phyloP scores from a whole-genome alignment of 2,797 vertebrate genomes.

The Mionectes olivaceus region DNA sequence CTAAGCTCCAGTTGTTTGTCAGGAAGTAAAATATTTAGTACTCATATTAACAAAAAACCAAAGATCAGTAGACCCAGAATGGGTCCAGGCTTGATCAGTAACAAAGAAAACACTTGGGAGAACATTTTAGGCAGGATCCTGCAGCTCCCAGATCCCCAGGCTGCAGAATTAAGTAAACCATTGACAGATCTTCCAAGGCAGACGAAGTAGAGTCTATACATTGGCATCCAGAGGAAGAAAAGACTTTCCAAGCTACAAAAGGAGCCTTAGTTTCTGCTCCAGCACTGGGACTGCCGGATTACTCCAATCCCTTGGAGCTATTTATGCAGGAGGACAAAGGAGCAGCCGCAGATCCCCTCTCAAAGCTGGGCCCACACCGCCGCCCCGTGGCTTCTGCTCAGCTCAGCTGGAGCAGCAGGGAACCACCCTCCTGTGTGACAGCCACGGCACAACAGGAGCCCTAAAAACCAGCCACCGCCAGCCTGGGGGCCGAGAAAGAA shows the following conservation, averaged over 20 bases:
- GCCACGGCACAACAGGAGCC: not conserved
- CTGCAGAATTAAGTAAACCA: not conserved
- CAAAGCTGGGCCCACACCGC: not conserved
- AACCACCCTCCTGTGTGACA: not conserved
- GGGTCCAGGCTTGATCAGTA: accelerated
- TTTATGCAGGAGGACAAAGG: not conserved
- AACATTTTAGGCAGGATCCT: not conserved
- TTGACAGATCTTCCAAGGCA: not conserved
- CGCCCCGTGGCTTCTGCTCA: not conserved
- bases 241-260: not conserved
- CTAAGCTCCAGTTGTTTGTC: not conserved
- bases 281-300: not conserved
- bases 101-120: not conserved
- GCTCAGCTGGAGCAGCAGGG: not conserved
- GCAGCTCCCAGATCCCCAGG: not conserved
- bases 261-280: not conserved
- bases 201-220: not conserved
- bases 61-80: not conserved
- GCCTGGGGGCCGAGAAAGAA: not conserved
- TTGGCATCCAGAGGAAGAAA: not conserved
- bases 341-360: not conserved
- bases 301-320: not conserved
- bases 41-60: not conserved
- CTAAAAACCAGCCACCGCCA: not conserved
- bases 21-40: not conserved